phyloP scores from a whole-genome alignment of 2,888 invertebrate species.

The Atethmia centrago region DNA sequence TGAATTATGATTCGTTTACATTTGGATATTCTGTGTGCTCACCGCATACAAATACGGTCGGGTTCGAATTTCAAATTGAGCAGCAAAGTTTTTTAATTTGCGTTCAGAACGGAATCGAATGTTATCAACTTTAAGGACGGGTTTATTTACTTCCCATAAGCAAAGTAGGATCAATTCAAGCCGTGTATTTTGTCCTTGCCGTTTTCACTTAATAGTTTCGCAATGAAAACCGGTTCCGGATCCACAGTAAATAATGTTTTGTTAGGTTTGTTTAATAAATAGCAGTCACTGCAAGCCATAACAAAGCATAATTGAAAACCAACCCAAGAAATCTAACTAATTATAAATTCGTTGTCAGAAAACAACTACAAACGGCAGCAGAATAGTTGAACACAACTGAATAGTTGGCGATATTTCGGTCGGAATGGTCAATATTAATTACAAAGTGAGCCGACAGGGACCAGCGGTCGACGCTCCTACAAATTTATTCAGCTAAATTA shows the following conservation, averaged over 20 bases:
- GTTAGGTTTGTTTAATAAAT: conserved; percentile 39
- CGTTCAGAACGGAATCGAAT: conserved; percentile 39
- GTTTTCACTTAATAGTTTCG: conserved; percentile 31
- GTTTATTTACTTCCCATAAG: conserved; percentile 28
- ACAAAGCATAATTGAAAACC: conserved; percentile 54
- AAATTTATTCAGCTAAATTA: conserved; percentile 85
- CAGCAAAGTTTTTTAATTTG: conserved; percentile 53
- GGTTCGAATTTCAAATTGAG: conserved; percentile 46
- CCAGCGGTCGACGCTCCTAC: conserved; percentile 58
- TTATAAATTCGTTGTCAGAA: conserved; percentile 64
- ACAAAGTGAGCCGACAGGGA: conserved; percentile 72
- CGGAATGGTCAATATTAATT: conserved; percentile 83
- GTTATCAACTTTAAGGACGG: conserved; percentile 43
- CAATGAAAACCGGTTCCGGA: conserved; percentile 19
- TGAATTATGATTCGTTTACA: conserved; percentile 65
- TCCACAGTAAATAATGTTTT: conserved; percentile 28
- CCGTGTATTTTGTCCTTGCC: conserved; percentile 1
- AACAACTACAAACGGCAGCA: conserved; percentile 49
- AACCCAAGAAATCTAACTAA: conserved; percentile 59
- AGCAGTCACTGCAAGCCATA: conserved; percentile 37
- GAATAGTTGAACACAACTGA: conserved; percentile 61
- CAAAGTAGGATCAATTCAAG: conserved; percentile 22
- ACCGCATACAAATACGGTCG: conserved; percentile 41
- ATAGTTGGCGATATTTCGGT: conserved; percentile 68
- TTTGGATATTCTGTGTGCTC: conserved; percentile 43